Evolutionary conservation across 2,797 vertebrate genomes (phyloP).

Genomic region (Rallus crepitans): DNA sequence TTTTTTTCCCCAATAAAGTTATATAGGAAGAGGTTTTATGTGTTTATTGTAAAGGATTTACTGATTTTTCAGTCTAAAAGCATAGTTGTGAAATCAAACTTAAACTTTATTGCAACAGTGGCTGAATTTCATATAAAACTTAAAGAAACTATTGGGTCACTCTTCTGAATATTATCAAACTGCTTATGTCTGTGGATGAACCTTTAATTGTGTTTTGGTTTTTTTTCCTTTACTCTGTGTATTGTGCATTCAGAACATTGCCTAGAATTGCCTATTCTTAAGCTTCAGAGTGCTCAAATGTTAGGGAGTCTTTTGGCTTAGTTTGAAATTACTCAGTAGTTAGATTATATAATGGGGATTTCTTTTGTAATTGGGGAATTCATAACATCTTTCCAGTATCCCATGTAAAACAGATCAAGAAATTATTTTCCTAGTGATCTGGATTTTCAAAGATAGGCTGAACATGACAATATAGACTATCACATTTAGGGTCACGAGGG

Average conservation of each 20-base stretch:
- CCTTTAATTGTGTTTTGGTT: no score
- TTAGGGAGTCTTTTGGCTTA: background rate
- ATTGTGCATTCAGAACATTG: background rate
- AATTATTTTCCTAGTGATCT: background rate
- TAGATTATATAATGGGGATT: background rate
- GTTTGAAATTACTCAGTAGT: background rate
- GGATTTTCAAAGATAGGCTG: background rate
- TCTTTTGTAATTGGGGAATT: background rate
- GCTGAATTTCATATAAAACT: background rate
- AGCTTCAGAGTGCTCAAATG: background rate
- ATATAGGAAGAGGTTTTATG: background rate
- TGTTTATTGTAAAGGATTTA: background rate
- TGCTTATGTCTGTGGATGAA: background rate
- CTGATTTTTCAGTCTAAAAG: background rate
- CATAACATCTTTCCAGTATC: background rate
- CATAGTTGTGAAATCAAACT: background rate
- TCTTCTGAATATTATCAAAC: background rate
- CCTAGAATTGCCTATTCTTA: background rate
- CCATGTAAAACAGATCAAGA: background rate
- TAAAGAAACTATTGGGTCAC: background rate
- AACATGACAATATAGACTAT: background rate
- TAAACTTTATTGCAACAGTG: background rate
- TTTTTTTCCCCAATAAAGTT: background rate
- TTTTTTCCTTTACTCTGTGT: background rate
- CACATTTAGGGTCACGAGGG: background rate